These are phyloP conservation scores for Uropsilus gracilis DNA, from an alignment of 2,113 vertebrate species.

Conservation along the genomic window DNA sequence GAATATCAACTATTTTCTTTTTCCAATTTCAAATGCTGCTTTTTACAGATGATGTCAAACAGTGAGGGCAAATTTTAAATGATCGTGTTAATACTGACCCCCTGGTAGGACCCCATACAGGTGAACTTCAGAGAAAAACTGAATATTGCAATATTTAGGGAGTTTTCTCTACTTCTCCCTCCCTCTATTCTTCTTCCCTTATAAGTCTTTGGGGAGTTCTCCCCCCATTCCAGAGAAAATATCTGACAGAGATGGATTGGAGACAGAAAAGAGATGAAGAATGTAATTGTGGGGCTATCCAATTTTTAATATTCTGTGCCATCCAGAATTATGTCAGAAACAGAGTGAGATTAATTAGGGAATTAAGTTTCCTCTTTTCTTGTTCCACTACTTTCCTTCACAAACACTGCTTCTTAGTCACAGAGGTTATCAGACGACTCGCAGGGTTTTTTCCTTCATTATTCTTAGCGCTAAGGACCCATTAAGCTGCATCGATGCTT, in stretches of 20 bases:
- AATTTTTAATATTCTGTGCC: not conserved
- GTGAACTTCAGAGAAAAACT: not conserved
- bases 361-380: slow-evolving; percentile 55
- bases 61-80: not conserved
- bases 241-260: slow-evolving; percentile 41
- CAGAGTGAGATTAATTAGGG: slow-evolving; percentile 64
- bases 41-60: not conserved
- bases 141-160: not conserved
- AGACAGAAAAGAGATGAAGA: not conserved
- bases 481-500: slow-evolving; percentile 38
- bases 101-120: not conserved
- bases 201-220: not conserved
- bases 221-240: not conserved
- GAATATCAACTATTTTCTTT: no score
- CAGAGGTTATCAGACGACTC: slow-evolving; percentile 4
- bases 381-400: not conserved
- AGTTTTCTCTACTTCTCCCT: not conserved
- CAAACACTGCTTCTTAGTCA: not conserved
- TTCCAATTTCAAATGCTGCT: not conserved
- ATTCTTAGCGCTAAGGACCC: slow-evolving; percentile 55
- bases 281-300: not conserved
- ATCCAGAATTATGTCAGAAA: slow-evolving; percentile 55
- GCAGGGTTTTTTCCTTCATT: not conserved
- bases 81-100: not conserved
- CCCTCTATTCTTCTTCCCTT: not conserved